phyloP scores from a whole-genome alignment of 1,140 invertebrate species.

The Capitella teleta region DNA sequence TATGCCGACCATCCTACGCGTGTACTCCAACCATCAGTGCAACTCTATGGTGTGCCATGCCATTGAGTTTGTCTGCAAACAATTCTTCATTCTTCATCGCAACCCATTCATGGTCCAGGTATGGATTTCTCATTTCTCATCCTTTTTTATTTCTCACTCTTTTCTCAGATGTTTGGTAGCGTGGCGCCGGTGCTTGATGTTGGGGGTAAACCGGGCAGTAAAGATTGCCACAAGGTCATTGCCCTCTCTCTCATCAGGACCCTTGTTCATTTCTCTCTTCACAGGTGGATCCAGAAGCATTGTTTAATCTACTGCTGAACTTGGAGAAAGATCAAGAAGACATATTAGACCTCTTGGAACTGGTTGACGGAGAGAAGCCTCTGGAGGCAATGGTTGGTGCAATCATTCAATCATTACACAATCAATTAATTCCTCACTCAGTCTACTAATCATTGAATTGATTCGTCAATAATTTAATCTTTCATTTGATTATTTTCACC shows the following conservation, averaged over 20 bases:
- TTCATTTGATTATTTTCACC: too few species aligned
- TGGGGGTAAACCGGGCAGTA: constrained; percentile 49
- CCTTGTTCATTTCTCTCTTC: too few species aligned
- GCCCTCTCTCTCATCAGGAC: too few species aligned
- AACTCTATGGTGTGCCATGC: constrained; percentile 83
- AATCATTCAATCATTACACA: too few species aligned
- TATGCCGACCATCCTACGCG: constrained; percentile 90
- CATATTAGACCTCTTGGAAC: constrained; percentile 84
- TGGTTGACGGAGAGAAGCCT: constrained; percentile 92
- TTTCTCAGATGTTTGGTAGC: constrained; percentile 89
- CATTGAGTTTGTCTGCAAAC: constrained; percentile 94
- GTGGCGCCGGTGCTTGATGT: constrained; percentile 85
- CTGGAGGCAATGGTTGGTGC: constrained; percentile 70
- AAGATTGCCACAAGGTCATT: too few species aligned
- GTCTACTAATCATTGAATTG: too few species aligned
- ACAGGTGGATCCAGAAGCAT: constrained; percentile 73
- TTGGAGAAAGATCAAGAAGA: constrained; percentile 86
- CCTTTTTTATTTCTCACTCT: neutral
- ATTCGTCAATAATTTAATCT: too few species aligned
- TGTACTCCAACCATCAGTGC: constrained; percentile 95
- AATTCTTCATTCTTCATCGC: constrained; percentile 95
- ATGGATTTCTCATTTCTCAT: neutral
- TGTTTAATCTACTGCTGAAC: constrained; percentile 79
- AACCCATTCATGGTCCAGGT: constrained; percentile 86
- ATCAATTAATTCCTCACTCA: too few species aligned